A percentile compares a stretch with the other conserved stretches of the same genome.
Conservation (phyloP, 2,888 invertebrate species). For the Eupithecia subfuscata region DNA sequence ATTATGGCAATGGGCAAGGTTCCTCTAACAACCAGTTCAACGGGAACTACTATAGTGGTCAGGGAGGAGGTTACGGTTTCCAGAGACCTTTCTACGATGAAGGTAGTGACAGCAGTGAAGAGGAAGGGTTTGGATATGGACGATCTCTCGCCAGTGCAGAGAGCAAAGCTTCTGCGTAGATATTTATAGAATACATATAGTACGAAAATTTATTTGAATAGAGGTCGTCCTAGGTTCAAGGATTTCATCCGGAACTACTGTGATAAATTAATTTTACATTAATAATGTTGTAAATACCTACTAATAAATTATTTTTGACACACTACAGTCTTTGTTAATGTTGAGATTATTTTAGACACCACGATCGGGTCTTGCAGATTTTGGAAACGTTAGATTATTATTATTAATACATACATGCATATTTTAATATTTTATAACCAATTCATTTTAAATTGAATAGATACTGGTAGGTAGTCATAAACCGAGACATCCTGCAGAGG, state of each 20-base stretch:
- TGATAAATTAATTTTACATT: neutral
- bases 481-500: slow-evolving; percentile 23
- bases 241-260: slow-evolving; percentile 9
- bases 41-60: slow-evolving; percentile 69
- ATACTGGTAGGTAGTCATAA: slow-evolving; percentile 13
- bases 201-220: neutral
- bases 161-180: slow-evolving; percentile 34
- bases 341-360: neutral
- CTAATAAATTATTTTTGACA: slow-evolving; percentile 11
- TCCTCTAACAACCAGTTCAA: slow-evolving; percentile 72
- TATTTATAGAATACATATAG: neutral
- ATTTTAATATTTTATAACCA: neutral
- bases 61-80: slow-evolving; percentile 59
- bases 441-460: neutral
- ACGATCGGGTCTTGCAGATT: neutral
- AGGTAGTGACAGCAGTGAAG: slow-evolving; percentile 47
- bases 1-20: slow-evolving; percentile 64
- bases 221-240: neutral
- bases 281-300: neutral
- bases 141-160: slow-evolving; percentile 47
- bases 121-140: slow-evolving; percentile 51
- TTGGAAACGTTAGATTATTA: neutral
- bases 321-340: neutral
- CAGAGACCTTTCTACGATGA: slow-evolving; percentile 60
- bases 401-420: too few species aligned